Conservation (phyloP, 2,113 vertebrate genomes). For the Ursus arctos region DNA sequence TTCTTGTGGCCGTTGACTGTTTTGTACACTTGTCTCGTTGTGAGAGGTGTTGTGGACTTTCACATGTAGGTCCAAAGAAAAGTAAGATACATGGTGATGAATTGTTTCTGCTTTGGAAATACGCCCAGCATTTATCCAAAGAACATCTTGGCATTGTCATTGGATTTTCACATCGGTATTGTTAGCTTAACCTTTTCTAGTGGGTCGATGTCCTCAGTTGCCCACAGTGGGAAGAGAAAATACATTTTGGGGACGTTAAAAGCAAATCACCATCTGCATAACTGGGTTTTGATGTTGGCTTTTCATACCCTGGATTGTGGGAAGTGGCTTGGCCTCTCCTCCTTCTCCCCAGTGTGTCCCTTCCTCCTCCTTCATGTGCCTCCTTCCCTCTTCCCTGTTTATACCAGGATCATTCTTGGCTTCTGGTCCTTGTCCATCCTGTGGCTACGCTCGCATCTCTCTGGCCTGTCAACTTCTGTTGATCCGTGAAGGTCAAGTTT, state of each 20-base stretch:
- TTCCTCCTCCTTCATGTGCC: background rate
- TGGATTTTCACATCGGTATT: background rate
- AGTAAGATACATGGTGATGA: background rate
- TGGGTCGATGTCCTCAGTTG: background rate
- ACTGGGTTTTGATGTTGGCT: background rate
- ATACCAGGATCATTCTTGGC: background rate
- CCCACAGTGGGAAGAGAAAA: background rate
- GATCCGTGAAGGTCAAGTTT: background rate
- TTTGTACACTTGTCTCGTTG: background rate
- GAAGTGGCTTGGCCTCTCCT: background rate
- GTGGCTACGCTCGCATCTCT: background rate
- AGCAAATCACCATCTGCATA: background rate
- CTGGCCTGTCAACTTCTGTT: background rate
- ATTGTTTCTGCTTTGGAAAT: background rate
- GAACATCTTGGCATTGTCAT: background rate
- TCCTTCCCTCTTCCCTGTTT: background rate
- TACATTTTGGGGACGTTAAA: background rate
- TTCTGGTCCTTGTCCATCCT: background rate
- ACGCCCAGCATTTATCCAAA: background rate
- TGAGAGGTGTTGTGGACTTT: background rate
- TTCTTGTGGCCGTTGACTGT: background rate
- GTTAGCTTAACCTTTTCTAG: conserved; percentile 4
- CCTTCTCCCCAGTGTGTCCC: background rate
- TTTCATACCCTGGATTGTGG: background rate
- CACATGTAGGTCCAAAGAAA: background rate